phyloP scores from a whole-genome alignment of 2,113 vertebrate genomes.

The Collichthys lucidus region DNA sequence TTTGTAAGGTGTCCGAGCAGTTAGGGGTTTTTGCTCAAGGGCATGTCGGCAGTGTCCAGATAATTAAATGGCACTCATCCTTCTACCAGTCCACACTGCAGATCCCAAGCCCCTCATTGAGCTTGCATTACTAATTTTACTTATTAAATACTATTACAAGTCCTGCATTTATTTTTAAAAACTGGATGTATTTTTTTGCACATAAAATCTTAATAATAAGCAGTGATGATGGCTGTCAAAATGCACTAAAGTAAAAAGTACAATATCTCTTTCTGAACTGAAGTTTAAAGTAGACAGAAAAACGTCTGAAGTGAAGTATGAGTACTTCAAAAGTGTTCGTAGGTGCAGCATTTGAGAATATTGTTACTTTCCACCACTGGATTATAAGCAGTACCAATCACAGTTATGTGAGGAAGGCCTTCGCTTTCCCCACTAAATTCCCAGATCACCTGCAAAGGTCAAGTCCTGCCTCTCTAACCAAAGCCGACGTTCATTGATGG shows the following conservation, averaged over 20 bases:
- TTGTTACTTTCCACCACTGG: neutral
- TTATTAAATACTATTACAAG: too few relatives aligned
- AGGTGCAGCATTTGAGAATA: neutral
- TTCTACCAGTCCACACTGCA: too few relatives aligned
- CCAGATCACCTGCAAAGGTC: neutral
- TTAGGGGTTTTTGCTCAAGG: too few relatives aligned
- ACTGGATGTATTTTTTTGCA: too few relatives aligned
- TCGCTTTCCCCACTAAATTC: neutral
- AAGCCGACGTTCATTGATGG: slow-evolving; percentile 23
- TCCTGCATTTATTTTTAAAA: too few relatives aligned
- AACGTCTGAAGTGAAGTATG: neutral
- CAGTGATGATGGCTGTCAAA: neutral
- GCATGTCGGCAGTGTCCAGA: too few relatives aligned
- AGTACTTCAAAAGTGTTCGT: neutral
- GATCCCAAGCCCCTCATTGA: too few relatives aligned
- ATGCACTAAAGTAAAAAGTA: neutral
- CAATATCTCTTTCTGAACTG: neutral
- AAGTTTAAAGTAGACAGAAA: neutral
- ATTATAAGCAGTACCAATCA: neutral
- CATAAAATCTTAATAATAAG: too few relatives aligned
- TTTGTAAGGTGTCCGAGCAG: too few relatives aligned
- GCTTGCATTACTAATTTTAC: too few relatives aligned
- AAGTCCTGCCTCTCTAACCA: slow-evolving; percentile 1
- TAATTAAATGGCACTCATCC: too few relatives aligned
- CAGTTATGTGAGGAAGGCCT: neutral